phyloP scores from a whole-genome alignment of 1,140 invertebrate species.

The Oryzaephilus surinamensis region DNA sequence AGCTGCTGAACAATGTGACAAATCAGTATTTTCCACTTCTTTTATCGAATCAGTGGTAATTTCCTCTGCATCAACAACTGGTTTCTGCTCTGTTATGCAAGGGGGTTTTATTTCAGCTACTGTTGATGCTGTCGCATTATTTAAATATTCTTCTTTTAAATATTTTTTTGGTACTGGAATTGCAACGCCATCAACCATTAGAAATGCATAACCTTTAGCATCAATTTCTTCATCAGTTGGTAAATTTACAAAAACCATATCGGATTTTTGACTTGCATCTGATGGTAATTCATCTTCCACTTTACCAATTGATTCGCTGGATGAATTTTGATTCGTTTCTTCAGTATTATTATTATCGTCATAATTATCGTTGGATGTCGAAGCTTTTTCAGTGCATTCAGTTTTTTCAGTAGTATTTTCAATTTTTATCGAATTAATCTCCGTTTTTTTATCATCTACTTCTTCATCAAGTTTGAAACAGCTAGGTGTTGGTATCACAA shows the following conservation, averaged over 20 bases:
- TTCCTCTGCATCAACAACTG: slow-evolving; percentile 1
- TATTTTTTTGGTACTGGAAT: slow-evolving; percentile 24
- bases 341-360: slow-evolving; percentile 15
- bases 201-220: slow-evolving; percentile 9
- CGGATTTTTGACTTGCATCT: slow-evolving; percentile 5
- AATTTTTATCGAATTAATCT: too few relatives aligned
- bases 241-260: slow-evolving; percentile 16
- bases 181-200: slow-evolving; percentile 17
- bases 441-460: too few relatives aligned
- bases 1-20: slow-evolving; percentile 18
- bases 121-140: slow-evolving; percentile 6
- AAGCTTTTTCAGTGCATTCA: too few relatives aligned
- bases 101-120: too few relatives aligned
- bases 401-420: too few relatives aligned
- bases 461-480: too few relatives aligned
- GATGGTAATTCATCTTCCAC: slow-evolving; percentile 3
- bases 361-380: slow-evolving; percentile 3
- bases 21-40: too few relatives aligned
- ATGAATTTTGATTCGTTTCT: background rate
- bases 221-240: slow-evolving; percentile 14
- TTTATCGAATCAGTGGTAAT: slow-evolving; percentile 9
- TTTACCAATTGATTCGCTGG: background rate
- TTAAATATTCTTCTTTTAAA: slow-evolving; percentile 18
- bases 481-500: too few relatives aligned
- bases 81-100: background rate